Conservation (phyloP, 2,797 vertebrate genomes). For the Danio kyathit region DNA sequence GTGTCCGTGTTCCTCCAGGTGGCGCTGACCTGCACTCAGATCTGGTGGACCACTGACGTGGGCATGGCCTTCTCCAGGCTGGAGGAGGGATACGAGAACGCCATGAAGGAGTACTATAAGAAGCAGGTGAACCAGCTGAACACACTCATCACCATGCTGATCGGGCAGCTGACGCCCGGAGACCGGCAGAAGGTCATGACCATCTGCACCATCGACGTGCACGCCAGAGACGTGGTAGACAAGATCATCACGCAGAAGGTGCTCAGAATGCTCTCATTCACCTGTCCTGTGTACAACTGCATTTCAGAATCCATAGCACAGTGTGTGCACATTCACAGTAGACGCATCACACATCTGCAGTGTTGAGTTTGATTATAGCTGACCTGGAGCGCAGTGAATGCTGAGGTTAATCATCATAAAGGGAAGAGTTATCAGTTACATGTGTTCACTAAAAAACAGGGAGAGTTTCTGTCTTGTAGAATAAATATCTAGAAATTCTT, state of each 20-base stretch:
- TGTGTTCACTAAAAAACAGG: no score
- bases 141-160: constrained; percentile 90
- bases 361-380: no score
- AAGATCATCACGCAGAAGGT: constrained; percentile 95
- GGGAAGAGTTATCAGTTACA: no score
- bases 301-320: neutral
- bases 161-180: constrained; percentile 88
- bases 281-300: neutral
- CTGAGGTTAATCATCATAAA: no score
- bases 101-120: constrained; percentile 93
- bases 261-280: constrained; percentile 2
- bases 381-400: no score
- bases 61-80: constrained; percentile 88
- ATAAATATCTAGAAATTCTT: no score
- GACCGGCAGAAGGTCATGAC: constrained; percentile 97
- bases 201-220: constrained; percentile 95
- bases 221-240: constrained; percentile 93
- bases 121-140: constrained; percentile 93
- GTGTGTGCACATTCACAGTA: no score
- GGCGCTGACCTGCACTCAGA: constrained; percentile 91
- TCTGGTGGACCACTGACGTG: constrained; percentile 96
- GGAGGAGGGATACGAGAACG: constrained; percentile 91
- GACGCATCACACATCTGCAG: no score
- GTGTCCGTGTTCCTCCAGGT: constrained; percentile 76
- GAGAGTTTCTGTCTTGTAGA: no score